Evolutionary conservation across 2,888 invertebrate genomes (phyloP).

Genomic region (Megaustenia siamemsis): DNA sequence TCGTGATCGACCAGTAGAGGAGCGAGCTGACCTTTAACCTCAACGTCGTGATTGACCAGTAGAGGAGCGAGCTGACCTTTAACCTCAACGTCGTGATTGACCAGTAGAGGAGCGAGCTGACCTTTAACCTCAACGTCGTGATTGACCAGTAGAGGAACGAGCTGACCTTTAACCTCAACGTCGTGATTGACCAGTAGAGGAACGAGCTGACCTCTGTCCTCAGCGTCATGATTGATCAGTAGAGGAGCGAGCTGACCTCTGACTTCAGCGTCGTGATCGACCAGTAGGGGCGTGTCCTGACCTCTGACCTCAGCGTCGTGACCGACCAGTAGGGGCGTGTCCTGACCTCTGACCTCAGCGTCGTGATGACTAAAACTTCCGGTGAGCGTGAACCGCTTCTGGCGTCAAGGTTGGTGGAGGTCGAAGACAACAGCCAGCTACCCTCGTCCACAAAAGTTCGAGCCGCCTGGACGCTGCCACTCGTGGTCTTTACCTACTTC

Average conservation of each 20-base stretch:
- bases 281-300: background rate
- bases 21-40: no score
- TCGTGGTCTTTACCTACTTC: slow-evolving; percentile 16
- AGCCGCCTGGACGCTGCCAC: background rate
- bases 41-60: no score
- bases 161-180: no score
- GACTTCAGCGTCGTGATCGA: background rate
- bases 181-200: no score
- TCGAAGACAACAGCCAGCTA: background rate
- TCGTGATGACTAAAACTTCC: background rate
- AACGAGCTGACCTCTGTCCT: background rate
- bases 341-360: background rate
- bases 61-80: no score
- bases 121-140: no score
- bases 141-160: no score
- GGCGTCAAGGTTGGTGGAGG: background rate
- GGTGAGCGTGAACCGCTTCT: background rate
- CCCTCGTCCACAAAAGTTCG: background rate
- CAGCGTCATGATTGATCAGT: background rate
- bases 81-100: no score
- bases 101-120: no score
- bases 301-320: background rate
- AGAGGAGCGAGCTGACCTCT: background rate
- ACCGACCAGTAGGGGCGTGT: background rate
- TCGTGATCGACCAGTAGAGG: no score